Base-by-base conservation (phyloP, 2,113 vertebrate species). In the Colinus virginianus region DNA sequence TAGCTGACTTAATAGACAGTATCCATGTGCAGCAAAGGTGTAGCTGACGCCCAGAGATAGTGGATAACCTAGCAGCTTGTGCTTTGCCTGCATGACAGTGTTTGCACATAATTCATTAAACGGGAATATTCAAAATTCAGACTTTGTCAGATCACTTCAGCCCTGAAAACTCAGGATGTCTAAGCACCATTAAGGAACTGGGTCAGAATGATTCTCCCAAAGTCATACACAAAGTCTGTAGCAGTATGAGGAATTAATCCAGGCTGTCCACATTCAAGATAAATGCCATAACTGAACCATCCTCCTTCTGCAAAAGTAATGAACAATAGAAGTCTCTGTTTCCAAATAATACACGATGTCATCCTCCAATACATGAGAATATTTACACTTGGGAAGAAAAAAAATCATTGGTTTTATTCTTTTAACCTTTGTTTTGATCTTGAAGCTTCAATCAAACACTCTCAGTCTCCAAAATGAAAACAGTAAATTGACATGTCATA, bases 401-500 rank as follows among this genome's bases (percentile, higher is more conserved):
- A 59, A 87, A 86, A 91, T 63, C 82, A 84, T 82, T 43, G 62
- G 66, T 90, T 92, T 77, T 88, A 87, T 80, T 77, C 55, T 63
- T 95, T 94, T 97, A 95, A 97, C 97, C 96, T 97, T 95, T 93
- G 21, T 85, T 94, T 93, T 97, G 91, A 95, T 95, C 96, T 97
- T 97, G 95, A 96, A 69, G 94, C 87, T 96, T 90, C 96, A 88
- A 93, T 96, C 68, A 94, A 95, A 88, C 93, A 53, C 92, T 87
- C 91, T 89, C 40, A 58, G 87, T 28, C 91, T 91, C 90, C 88
- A 86, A 87, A 96, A 96, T 88, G 90, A 88, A 92, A 93, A 79
- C 71, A 91, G 94, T 81, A 97, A 97, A 97, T 97, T 96, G 95
- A 95, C 95, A 93, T 97, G 96, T 97, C 97, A 97, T 43, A 67